Conservation (phyloP, 1,140 invertebrate genomes). For the Doryteuthis pealeii region DNA sequence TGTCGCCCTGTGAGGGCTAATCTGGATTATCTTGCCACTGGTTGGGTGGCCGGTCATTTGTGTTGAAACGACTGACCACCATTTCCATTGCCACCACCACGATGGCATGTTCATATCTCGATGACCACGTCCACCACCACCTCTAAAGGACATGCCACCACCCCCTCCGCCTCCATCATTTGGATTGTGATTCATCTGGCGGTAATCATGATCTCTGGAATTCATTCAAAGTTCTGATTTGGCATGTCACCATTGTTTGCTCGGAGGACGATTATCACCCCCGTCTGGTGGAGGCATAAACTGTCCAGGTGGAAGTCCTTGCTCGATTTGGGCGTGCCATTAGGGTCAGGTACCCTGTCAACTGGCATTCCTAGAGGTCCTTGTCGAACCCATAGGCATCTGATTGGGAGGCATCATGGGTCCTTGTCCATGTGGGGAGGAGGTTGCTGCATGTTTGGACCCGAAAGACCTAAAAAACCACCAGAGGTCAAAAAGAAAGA, state of each 20-base stretch:
- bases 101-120: not conserved
- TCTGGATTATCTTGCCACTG: not conserved
- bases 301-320: constrained; percentile 9
- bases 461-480: not conserved
- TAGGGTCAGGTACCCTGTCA: not conserved
- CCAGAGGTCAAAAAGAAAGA: too few relatives aligned
- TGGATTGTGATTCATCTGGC: constrained; percentile 9
- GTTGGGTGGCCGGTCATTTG: not conserved
- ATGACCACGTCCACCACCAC: not conserved
- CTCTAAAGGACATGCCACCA: constrained; percentile 10
- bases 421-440: constrained; percentile 5
- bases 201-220: not conserved
- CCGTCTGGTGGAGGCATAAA: not conserved
- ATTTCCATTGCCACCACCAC: constrained; percentile 11
- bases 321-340: not conserved
- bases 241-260: constrained; percentile 23
- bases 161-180: not conserved
- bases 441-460: constrained; percentile 2
- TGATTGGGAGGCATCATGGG: not conserved
- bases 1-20: not conserved
- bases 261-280: not conserved
- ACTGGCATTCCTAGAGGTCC: not conserved
- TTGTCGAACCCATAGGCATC: constrained; percentile 1
- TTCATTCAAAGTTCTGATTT: constrained; percentile 20
- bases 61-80: not conserved